These are phyloP conservation scores for Teleogryllus occipitalis DNA, from an alignment of 1,140 invertebrate genomes.

Conservation along the genomic window DNA sequence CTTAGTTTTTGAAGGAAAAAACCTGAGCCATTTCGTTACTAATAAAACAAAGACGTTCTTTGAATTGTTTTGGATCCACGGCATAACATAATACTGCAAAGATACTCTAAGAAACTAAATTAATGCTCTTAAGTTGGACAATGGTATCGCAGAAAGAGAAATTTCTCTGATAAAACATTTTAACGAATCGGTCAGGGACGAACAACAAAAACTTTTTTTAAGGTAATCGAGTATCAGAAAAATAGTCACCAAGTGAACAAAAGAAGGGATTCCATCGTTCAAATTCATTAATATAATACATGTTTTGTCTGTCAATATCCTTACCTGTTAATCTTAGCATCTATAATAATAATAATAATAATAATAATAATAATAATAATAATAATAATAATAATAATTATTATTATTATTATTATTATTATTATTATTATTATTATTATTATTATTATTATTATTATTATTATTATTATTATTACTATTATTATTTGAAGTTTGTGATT, in stretches of 20 bases:
- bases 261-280: slow-evolving; percentile 17
- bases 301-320: too few species aligned
- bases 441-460: too few species aligned
- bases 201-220: slow-evolving; percentile 17
- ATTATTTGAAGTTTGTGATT: too few species aligned
- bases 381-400: too few species aligned
- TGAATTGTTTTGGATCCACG: slow-evolving; percentile 11
- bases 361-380: too few species aligned
- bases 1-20: slow-evolving; percentile 1
- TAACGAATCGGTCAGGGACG: slow-evolving; percentile 18
- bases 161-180: neutral
- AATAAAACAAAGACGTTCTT: slow-evolving; percentile 13
- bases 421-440: too few species aligned
- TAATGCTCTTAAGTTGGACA: neutral
- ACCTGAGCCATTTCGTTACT: slow-evolving; percentile 12
- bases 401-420: too few species aligned
- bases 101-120: slow-evolving; percentile 13
- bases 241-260: slow-evolving; percentile 16
- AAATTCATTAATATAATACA: slow-evolving; percentile 19
- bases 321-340: neutral
- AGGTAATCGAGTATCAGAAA: slow-evolving; percentile 15
- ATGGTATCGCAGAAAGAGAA: slow-evolving; percentile 9
- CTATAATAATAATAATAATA: too few species aligned
- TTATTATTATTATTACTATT: too few species aligned
- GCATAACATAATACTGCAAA: slow-evolving; percentile 9